Evolutionary conservation across 1,140 invertebrate genomes (phyloP), one percentile per base, ranked within the genome.

Genomic region (Drosophila navojoa): DNA sequence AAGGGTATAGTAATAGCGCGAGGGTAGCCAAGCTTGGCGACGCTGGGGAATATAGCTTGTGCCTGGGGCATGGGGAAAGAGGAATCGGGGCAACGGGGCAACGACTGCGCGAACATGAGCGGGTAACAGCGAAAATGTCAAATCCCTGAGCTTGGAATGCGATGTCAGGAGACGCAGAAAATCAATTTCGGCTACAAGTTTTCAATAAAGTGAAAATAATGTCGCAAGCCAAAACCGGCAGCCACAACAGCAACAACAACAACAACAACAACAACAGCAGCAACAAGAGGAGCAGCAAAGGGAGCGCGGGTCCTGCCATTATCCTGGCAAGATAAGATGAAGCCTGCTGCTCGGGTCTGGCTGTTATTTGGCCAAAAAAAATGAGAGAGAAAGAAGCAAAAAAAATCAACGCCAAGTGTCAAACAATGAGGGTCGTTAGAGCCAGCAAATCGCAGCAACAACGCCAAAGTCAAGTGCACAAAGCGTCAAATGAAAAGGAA

Each of bases 191-290:
- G 79, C 79, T 87, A 87, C 82, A 87, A 87, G 82, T 87, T 87
- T 87, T 87, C 82, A 87, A 87, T 87, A 87, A 86, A 86, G 82
- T 86, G 84, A 86, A 86, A 86, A 86, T 86, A 86, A 86, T 86
- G 82, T 89, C 76, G 76, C 79, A 71, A 71, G 68, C 54, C 73
- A 64, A 53, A 66, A 58, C 35, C 38, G 58, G 27, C 69, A 66
- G 53, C 62, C 63, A 15, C 61, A 71, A 66, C 38, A 66, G 10
- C 53, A 64, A 25, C 50, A 64, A n/a, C 60, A 71, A 32, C 60
- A 38, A 35, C 42, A 71, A 38, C 38, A 66, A 6, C 53, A 64
- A 25, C 50, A 64, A n/a, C 60, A 71, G 25, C 60, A 38, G 25
- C 42, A 71, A 38, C 53, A 22, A 22, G 19, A 22, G 19, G 19